Percentiles rank a stretch among this genome's conserved stretches.
Conservation (phyloP, 2,888 invertebrate genomes). For the Erpobdella octoculata region DNA sequence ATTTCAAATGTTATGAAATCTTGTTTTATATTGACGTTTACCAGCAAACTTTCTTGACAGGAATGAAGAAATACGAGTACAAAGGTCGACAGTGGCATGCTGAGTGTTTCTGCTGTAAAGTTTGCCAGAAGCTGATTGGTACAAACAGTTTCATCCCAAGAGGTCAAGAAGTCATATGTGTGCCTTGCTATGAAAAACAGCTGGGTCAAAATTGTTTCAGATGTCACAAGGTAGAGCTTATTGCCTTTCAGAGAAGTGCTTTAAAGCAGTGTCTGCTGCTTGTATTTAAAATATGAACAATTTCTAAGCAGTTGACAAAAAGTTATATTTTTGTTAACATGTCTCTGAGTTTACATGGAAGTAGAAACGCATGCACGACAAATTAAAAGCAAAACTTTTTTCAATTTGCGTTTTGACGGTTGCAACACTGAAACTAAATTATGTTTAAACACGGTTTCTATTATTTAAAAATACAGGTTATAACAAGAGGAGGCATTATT, state of each 20-base stretch:
- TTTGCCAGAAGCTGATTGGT: slow-evolving; percentile 28
- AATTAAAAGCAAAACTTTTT: too few relatives aligned
- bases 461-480: slow-evolving; percentile 1
- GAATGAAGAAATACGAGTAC: slow-evolving; percentile 34
- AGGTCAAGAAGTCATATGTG: slow-evolving; percentile 25
- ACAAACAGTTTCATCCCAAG: slow-evolving; percentile 27
- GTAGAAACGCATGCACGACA: too few relatives aligned
- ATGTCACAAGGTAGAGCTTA: slow-evolving; percentile 11
- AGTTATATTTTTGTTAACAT: too few relatives aligned
- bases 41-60: not conserved
- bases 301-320: too few relatives aligned
- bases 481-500: slow-evolving; percentile 27
- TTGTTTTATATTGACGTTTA: not conserved
- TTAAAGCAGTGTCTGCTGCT: too few relatives aligned
- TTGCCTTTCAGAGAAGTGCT: too few relatives aligned
- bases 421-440: too few relatives aligned
- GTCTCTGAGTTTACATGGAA: too few relatives aligned
- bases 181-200: slow-evolving; percentile 30
- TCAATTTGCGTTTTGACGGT: too few relatives aligned
- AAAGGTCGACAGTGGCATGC: slow-evolving; percentile 29
- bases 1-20: too few relatives aligned
- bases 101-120: slow-evolving; percentile 29
- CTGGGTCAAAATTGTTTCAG: slow-evolving; percentile 22
- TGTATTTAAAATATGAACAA: too few relatives aligned
- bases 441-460: too few relatives aligned